phyloP scores from a whole-genome alignment of 1,140 invertebrate genomes.

The Xylocopa sonorina region DNA sequence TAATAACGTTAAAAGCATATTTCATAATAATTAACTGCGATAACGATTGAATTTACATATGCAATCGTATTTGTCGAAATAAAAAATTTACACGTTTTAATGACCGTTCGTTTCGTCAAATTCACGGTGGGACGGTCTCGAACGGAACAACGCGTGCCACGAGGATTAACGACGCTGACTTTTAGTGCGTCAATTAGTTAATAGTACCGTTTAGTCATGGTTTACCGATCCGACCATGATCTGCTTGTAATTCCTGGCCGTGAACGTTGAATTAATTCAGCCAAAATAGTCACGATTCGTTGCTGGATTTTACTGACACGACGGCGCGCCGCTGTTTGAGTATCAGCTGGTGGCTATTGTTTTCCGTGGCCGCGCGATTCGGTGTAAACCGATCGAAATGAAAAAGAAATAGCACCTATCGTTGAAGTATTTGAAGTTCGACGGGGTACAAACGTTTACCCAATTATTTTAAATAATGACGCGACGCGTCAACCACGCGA shows the following conservation, averaged over 20 bases:
- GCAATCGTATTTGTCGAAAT: too few relatives aligned
- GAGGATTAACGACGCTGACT: background rate
- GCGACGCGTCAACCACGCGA: too few relatives aligned
- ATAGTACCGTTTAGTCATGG: slow-evolving; percentile 20
- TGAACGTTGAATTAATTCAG: slow-evolving; percentile 21
- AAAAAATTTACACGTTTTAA: too few relatives aligned
- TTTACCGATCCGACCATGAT: slow-evolving; percentile 20
- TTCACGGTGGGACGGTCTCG: background rate
- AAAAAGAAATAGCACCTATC: too few relatives aligned
- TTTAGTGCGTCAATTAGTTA: slow-evolving; percentile 5
- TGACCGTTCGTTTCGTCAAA: background rate
- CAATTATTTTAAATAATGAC: too few relatives aligned
- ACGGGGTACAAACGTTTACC: too few relatives aligned
- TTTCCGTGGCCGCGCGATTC: background rate
- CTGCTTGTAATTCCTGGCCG: slow-evolving; percentile 20
- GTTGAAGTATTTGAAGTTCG: too few relatives aligned
- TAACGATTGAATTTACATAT: too few relatives aligned
- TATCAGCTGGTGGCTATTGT: background rate
- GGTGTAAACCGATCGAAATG: background rate
- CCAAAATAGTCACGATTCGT: slow-evolving; percentile 32
- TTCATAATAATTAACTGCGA: too few relatives aligned
- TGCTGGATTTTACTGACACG: slow-evolving; percentile 4
- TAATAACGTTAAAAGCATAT: too few relatives aligned
- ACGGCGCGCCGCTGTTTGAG: slow-evolving; percentile 3
- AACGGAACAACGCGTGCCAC: too few relatives aligned